Evolutionary conservation across 1,140 invertebrate genomes (phyloP), one percentile per base, ranked within the genome.

Genomic region (Penaeus indicus): DNA sequence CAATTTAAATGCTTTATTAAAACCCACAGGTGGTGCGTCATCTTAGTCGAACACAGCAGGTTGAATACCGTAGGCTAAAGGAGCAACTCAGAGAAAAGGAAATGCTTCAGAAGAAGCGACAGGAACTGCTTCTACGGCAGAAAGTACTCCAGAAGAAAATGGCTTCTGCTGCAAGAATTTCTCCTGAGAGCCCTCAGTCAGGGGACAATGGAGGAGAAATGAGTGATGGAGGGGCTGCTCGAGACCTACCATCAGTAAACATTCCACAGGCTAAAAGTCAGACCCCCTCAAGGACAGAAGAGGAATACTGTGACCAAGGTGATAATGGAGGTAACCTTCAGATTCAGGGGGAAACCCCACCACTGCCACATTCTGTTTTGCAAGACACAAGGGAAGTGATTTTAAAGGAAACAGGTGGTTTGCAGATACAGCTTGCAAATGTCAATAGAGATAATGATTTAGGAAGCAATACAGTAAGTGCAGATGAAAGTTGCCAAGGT

Each of bases 341-440:
- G 32, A 67, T 22, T 47, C 25, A 47, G 27, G 64, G 83, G 16
- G 67, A 18, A 3, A 32, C 82, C 27, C 3, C 27, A 32, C 61
- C 62, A 18, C n/a, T 27, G 25, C 27, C 54, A 54, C 16, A 11
- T 54, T 54, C 54, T 13, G 54, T 16, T 54, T 54, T 54, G 54
- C 54, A 16, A 54, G 54, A 54, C 54, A 54, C 54, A 54, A 11
- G 87, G 60, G 81, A 63, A 79, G 87, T 88, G 27, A 83, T 54
- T 18, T 60, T 61, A 13, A 75, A 88, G 11, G 60, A 88, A 27
- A 67, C 67, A 60, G 87, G 81, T 8, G 69, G 60, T 13, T 72
- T 88, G n/a, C 80, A 88, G 60, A 84, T 88, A 54, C 87, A 88
- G 61, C 69, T 88, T 5, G n/a, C 87, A 13, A 88, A 88, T 84